phyloP scores from a whole-genome alignment of 2,113 vertebrate genomes.

The Pseudonaja textilis region DNA sequence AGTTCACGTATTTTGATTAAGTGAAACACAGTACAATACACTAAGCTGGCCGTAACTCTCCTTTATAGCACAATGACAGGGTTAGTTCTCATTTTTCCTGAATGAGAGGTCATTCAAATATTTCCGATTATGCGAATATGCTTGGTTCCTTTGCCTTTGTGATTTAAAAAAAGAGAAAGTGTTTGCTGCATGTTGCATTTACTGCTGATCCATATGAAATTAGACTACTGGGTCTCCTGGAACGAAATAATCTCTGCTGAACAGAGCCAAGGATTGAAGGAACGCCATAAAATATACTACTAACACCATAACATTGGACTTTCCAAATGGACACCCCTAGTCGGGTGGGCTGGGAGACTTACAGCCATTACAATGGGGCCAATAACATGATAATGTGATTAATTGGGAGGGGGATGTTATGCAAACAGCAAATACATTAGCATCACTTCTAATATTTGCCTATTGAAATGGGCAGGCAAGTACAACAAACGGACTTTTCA shows the following conservation, averaged over 20 bases:
- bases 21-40: background rate
- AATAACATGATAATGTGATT: background rate
- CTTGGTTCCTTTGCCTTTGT: background rate
- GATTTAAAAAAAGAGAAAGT: background rate
- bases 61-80: background rate
- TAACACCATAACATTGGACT: background rate
- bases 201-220: background rate
- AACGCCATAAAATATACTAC: background rate
- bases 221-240: background rate
- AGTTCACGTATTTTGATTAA: background rate
- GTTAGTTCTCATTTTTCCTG: background rate
- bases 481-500: background rate
- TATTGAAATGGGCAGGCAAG: background rate
- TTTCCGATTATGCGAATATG: background rate
- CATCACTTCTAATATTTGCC: background rate
- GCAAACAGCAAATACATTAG: background rate
- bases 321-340: background rate
- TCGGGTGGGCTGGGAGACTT: background rate
- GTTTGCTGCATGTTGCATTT: background rate
- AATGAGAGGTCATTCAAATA: background rate
- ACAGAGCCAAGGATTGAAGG: background rate
- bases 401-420: background rate
- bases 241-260: background rate
- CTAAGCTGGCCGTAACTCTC: background rate
- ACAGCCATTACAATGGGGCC: background rate